A percentile compares a stretch with the other conserved stretches of the same genome.
Conservation (phyloP, 1,140 invertebrate genomes). For the Drosophila yakuba region DNA sequence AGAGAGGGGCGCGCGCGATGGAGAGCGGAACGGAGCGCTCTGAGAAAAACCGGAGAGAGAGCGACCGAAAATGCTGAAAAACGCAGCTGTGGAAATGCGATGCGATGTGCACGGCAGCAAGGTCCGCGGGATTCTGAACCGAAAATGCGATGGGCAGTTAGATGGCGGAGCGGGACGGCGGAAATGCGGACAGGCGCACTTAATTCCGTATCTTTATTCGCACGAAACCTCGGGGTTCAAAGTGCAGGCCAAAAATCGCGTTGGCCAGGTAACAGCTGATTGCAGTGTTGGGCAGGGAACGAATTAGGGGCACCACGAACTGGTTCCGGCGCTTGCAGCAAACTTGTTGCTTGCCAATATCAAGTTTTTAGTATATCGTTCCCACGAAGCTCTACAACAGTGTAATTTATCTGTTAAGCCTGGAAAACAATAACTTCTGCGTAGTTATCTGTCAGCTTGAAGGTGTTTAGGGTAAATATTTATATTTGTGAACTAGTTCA, state of each 20-base stretch:
- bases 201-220: constrained; percentile 37
- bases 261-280: constrained; percentile 56
- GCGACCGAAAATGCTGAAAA: constrained; percentile 30
- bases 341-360: constrained; percentile 39
- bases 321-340: constrained; percentile 20
- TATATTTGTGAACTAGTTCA: constrained; percentile 6
- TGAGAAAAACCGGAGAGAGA: constrained; percentile 34
- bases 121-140: constrained; percentile 44
- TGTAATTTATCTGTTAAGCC: accelerated
- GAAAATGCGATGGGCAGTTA: constrained; percentile 18
- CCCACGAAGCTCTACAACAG: background rate
- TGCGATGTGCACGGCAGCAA: constrained; percentile 44
- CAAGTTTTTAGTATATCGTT: no score
- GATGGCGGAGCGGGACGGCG: constrained; percentile 24
- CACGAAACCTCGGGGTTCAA: constrained; percentile 67
- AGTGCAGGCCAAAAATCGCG: constrained; percentile 50
- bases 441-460: constrained; percentile 1
- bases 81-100: constrained; percentile 30
- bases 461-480: background rate
- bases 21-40: constrained; percentile 39
- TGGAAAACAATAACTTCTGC: no score
- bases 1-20: constrained; percentile 29
- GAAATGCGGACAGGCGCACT: constrained; percentile 59
- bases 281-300: constrained; percentile 30
- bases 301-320: background rate